Evolutionary conservation across 2,888 invertebrate genomes (phyloP).

Genomic region (Philonicus albiceps): DNA sequence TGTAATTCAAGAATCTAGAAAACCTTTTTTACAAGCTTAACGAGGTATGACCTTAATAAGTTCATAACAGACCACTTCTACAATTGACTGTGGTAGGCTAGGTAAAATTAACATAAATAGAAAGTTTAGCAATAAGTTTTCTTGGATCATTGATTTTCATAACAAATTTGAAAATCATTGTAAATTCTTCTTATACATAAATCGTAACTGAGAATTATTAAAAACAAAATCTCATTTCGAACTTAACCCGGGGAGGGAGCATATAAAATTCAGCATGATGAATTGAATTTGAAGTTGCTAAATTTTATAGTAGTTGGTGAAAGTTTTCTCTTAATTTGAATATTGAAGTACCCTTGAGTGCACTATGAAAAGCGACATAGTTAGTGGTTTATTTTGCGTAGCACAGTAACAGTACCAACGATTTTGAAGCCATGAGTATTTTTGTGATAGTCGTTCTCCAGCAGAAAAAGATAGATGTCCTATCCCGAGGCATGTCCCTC

Average conservation of each 20-base stretch:
- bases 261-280: not conserved
- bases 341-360: not conserved
- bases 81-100: not conserved
- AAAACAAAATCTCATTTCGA: not conserved
- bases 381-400: not conserved
- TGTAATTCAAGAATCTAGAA: not conserved
- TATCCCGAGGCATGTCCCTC: not conserved
- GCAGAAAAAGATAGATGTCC: not conserved
- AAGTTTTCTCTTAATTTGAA: not conserved
- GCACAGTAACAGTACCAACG: too few relatives aligned
- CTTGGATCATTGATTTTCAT: not conserved
- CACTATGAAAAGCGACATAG: not conserved
- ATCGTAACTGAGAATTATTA: not conserved
- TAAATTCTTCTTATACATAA: not conserved
- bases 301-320: not conserved
- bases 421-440: not conserved
- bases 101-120: not conserved
- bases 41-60: not conserved
- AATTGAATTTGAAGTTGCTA: not conserved
- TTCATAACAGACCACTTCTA: not conserved
- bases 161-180: not conserved
- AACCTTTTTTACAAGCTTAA: not conserved
- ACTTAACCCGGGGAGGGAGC: not conserved
- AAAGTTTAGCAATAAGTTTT: not conserved
- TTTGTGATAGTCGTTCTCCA: not conserved